phyloP scores from a whole-genome alignment of 35 echinoderm and acorn worm genomes.

The Acanthaster planci region DNA sequence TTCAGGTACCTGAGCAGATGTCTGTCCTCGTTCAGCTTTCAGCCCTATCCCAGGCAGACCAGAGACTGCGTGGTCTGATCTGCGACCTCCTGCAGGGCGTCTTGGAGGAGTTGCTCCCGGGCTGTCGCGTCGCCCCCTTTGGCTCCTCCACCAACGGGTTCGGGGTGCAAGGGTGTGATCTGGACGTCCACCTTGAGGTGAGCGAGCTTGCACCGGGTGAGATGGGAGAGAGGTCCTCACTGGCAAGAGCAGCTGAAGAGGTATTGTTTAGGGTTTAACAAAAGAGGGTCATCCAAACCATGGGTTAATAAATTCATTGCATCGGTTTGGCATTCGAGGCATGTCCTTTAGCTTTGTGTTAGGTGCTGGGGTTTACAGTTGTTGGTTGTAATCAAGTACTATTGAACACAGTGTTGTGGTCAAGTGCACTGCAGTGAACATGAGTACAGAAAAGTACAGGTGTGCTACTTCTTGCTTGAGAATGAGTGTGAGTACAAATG shows the following conservation, averaged over 20 bases:
- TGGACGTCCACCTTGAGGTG: constrained; percentile 78
- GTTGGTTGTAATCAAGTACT: too few species aligned
- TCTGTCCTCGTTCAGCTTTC: constrained; percentile 35
- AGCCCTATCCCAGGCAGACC: constrained; percentile 34
- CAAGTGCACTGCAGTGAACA: too few species aligned
- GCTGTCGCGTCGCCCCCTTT: constrained; percentile 73
- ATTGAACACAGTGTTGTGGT: too few species aligned
- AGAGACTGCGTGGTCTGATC: constrained; percentile 79
- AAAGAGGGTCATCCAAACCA: not conserved
- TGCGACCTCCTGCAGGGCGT: constrained; percentile 77
- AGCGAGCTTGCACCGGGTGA: not conserved
- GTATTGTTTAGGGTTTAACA: not conserved
- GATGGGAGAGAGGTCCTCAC: constrained; percentile 33
- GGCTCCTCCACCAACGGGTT: constrained; percentile 93
- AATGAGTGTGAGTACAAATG: too few species aligned
- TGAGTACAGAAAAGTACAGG: too few species aligned
- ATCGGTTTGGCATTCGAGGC: too few species aligned
- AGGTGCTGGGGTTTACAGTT: too few species aligned
- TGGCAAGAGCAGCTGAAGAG: not conserved
- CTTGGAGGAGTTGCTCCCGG: constrained; percentile 83
- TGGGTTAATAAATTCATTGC: too few species aligned
- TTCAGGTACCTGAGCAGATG: constrained; percentile 79
- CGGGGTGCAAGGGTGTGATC: constrained; percentile 77
- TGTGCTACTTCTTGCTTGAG: too few species aligned
- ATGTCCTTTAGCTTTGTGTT: too few species aligned